Evolutionary conservation across 2,113 vertebrate species (phyloP), one percentile per base, ranked within the genome.

Genomic region (Bothrops jararaca): DNA sequence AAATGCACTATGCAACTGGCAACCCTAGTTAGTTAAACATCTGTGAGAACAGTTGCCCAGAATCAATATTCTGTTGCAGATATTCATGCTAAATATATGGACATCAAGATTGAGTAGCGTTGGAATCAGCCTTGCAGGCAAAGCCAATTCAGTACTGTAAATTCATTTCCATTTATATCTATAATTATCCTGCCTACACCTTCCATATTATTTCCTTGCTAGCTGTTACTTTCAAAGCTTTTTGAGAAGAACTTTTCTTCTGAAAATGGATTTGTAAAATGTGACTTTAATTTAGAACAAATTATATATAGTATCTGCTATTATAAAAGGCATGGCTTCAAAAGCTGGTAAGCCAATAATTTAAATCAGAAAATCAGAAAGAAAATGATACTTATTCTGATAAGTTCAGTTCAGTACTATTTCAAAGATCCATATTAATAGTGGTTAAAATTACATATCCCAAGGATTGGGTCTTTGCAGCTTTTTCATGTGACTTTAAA

Each of bases 381-480:
- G 91, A 93, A 5, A 93, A 90, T 92, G 86, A 92, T 90, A 88
- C 15, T 58, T n/a, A 9, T 69, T 74, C 86, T n/a, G n/a, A 80
- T 45, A 93, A 93, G 92, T 90, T 39, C 54, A 93, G 92, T 90
- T 39, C 54, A 85, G 1, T 88, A 69, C 85, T 69, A 45, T 60
- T 93, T 94, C 34, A 54, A 93, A 89, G 29, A 90, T 69, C 29
- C 53, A 74, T 50, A n/a, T 0, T 52, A 4, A 57, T 92, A 2
- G 0, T 94, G 80, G 86, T 3, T n/a, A 20, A 29, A 95, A 93
- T 5, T 20, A 9, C 89, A 1, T 92, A 86, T 89, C 60, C 93
- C 18, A 1, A 92, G 42, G 10, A 11, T 42, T 93, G 9, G 39
- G 11, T 93, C 3, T 29, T 87, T 24, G 52, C 10, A 91, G 39